Base-by-base conservation (phyloP, 2,888 invertebrate genomes). In the Pemphredon lugubris region DNA sequence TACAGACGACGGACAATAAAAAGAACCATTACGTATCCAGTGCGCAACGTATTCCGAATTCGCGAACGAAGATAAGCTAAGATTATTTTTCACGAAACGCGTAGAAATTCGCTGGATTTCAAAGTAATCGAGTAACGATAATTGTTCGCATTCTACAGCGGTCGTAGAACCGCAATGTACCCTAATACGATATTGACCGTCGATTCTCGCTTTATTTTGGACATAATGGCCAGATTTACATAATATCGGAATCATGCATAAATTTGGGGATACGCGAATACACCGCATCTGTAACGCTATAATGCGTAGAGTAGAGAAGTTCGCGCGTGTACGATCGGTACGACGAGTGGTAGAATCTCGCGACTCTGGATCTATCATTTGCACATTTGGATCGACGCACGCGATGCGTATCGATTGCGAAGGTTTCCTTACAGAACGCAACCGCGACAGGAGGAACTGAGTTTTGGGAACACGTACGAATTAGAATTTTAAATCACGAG, bases 401-500 rank as follows among this genome's bases (percentile, higher is more conserved):
- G 9, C 7, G n/a, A 20, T 32, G 32, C 2, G 5, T 26, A 64
- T 57, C 34, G 55, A 57, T 50, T 42, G 2, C n/a, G 45, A 3
- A 13, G 6, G 20, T 32, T 42, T 11, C 42, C 44, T 55, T 55
- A 45, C 55, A 21, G 20, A 55, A 45, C 44, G 30, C 32, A 26
- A 3, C 26, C 5, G 21, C 23, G 42, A 37, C 6, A 18, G 21
- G 16, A 13, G 37, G 66, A 60, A 60, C 39, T 39, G 55, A 44
- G 34, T 51, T 60, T 66, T 54, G 59, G 53, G 47, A 16, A 23
- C 23, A 67, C 54, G 34, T 34, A 6, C 54, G 47, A 53, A 66
- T 66, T 66, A 70, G 59, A 54, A 54, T 30, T 59, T 58, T 70
- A 70, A 70, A 70, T 70, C 67, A 70, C 59, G 32, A 23, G 16